Conservation (phyloP, 2,113 vertebrate species). For the Progne subis region DNA sequence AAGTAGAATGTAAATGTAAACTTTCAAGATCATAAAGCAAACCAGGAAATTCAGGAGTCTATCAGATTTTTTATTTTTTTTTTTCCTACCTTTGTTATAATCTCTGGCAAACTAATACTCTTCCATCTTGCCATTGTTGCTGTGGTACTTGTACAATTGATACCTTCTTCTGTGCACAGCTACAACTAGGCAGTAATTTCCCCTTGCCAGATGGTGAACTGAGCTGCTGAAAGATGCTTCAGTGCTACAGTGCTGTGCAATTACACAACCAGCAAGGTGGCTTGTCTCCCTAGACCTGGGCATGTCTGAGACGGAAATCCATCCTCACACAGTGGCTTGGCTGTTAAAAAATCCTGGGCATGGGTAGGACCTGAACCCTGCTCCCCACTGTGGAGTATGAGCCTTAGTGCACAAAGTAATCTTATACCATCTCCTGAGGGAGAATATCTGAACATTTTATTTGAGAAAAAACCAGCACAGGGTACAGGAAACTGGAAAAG, state of each 20-base stretch:
- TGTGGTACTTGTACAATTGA: neutral
- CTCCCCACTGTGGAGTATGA: accelerated
- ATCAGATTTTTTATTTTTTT: neutral
- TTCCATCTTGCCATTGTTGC: neutral
- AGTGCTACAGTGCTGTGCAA: neutral
- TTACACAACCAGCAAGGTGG: neutral
- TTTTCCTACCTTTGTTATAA: neutral
- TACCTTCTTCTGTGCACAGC: neutral
- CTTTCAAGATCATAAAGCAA: slow-evolving; percentile 4
- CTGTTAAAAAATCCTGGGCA: neutral
- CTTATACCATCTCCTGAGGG: neutral
- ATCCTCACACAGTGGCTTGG: neutral
- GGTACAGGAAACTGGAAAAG: neutral
- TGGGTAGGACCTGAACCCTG: neutral
- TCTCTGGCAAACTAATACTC: neutral
- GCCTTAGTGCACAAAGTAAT: neutral
- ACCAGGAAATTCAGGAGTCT: neutral
- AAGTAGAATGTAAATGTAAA: neutral
- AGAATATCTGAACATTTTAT: neutral
- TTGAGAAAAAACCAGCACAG: neutral
- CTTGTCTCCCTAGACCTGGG: neutral
- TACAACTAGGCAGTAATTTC: neutral
- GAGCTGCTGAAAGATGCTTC: neutral
- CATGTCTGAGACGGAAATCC: neutral
- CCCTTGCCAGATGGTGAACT: neutral